Percentiles rank a stretch among this genome's conserved stretches.
These are phyloP conservation scores for Virgularia gustaviana DNA, from an alignment of 92 coral and sea anemone genomes.

Conservation along the genomic window DNA sequence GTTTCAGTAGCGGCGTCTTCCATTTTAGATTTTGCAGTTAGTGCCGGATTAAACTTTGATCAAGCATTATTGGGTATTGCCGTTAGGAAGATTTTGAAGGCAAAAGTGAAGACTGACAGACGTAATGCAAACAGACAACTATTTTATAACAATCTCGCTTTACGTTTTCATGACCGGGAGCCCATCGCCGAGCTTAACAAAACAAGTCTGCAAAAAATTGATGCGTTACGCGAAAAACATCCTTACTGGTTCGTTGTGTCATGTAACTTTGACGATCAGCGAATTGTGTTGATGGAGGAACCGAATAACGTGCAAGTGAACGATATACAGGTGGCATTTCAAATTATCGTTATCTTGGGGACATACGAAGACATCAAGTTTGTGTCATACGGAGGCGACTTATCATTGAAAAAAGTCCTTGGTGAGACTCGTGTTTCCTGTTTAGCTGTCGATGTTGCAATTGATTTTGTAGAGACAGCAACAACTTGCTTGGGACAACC, in stretches of 20 bases:
- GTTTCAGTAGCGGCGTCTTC: constrained; percentile 11
- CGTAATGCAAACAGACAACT: background rate
- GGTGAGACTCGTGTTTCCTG: constrained; percentile 8
- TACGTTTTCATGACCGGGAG: constrained; percentile 12
- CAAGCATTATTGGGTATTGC: background rate
- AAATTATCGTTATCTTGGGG: background rate
- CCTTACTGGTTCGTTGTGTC: constrained; percentile 14
- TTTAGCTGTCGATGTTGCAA: constrained; percentile 4
- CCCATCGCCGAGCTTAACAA: constrained; percentile 4
- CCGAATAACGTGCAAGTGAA: constrained; percentile 3
- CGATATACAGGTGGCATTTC: background rate
- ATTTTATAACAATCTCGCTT: background rate
- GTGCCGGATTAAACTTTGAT: background rate
- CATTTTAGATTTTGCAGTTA: background rate
- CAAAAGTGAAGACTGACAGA: background rate
- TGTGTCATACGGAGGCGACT: background rate
- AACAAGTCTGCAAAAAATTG: background rate
- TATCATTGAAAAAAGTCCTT: background rate
- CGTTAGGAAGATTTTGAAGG: background rate
- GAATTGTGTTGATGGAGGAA: constrained; percentile 9
- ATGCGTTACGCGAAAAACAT: background rate
- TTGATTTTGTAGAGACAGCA: constrained; percentile 1
- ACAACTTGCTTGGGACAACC: constrained; percentile 14
- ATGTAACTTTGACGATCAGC: constrained; percentile 8
- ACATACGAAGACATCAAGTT: constrained; percentile 5